phyloP scores from a whole-genome alignment of 2,888 invertebrate genomes.

The Teinopalpus imperialis region DNA sequence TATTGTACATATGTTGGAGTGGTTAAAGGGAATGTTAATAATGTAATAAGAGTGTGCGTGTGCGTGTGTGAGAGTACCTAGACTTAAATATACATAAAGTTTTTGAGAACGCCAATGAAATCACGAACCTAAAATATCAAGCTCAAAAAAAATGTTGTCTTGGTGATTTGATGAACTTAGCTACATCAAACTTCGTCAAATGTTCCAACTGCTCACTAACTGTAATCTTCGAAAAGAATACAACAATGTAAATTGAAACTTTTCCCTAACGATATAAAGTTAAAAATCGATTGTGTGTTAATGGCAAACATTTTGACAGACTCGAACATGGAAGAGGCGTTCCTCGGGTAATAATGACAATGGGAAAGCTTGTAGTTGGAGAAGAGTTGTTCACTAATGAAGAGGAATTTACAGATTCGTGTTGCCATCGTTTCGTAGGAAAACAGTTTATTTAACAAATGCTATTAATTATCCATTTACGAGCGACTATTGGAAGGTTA shows the following conservation, averaged over 20 bases:
- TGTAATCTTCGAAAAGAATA: not conserved
- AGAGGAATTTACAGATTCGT: constrained; percentile 4
- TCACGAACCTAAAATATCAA: no score
- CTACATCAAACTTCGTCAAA: constrained; percentile 20
- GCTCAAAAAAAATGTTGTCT: constrained; percentile 2
- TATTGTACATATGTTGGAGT: no score
- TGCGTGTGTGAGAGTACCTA: no score
- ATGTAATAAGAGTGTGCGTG: no score
- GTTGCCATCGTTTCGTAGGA: constrained; percentile 1
- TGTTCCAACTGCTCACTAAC: not conserved
- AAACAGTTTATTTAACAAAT: constrained; percentile 4
- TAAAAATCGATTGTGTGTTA: not conserved
- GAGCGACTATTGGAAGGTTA: not conserved
- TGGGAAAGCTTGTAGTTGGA: constrained; percentile 20
- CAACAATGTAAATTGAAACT: not conserved
- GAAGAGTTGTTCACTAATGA: constrained; percentile 22
- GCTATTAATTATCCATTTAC: constrained; percentile 16
- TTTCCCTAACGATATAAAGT: not conserved
- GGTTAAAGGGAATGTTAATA: no score
- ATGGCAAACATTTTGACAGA: constrained; percentile 13
- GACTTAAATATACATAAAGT: no score
- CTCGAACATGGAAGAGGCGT: constrained; percentile 23
- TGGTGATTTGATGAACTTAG: constrained; percentile 22
- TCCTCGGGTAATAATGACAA: constrained; percentile 24
- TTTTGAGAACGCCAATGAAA: no score